Conservation (phyloP, 2,888 invertebrate species). For the Tetanocera ferruginea region DNA sequence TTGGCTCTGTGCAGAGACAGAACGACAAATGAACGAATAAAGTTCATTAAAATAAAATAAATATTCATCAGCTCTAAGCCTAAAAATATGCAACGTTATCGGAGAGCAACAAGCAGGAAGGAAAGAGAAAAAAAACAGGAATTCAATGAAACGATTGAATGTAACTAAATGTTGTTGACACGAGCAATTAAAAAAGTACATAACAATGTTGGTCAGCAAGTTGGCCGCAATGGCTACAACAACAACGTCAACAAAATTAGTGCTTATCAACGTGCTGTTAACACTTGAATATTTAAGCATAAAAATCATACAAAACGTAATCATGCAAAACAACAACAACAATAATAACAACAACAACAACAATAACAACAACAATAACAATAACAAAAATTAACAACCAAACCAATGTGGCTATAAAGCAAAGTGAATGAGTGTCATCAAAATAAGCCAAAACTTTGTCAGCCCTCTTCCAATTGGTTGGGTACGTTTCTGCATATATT, state of each 20-base stretch:
- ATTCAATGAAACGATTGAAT: neutral
- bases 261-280: no score
- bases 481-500: no score
- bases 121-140: neutral
- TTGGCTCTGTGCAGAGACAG: no score
- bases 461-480: conserved; percentile 42
- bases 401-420: conserved; percentile 32
- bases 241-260: conserved; percentile 2
- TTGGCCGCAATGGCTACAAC: conserved; percentile 25
- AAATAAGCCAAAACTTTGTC: conserved; percentile 42
- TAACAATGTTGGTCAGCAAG: conserved; percentile 57
- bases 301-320: neutral
- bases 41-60: conserved; percentile 46
- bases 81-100: conserved; percentile 22
- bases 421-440: conserved; percentile 42
- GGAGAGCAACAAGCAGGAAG: neutral
- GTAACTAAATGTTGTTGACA: conserved; percentile 42
- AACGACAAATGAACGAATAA: no score
- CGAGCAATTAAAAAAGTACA: conserved; percentile 61
- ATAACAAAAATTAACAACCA: conserved; percentile 55
- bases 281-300: neutral
- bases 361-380: neutral
- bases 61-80: conserved; percentile 59
- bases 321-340: neutral
- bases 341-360: no score